These are phyloP conservation scores for Leucoraja erinaceus DNA, from an alignment of 2,113 vertebrate species.

Conservation along the genomic window DNA sequence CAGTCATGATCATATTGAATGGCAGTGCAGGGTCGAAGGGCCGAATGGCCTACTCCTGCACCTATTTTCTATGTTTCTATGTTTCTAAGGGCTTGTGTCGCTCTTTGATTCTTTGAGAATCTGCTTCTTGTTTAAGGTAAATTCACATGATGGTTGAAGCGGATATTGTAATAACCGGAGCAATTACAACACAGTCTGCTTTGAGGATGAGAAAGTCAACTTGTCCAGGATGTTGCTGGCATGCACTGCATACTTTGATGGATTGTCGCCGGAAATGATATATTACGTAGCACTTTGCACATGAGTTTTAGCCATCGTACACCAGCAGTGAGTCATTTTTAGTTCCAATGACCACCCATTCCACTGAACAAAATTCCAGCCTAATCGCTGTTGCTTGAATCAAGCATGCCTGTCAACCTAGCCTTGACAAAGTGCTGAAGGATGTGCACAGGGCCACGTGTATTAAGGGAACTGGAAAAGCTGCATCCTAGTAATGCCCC, in stretches of 20 bases:
- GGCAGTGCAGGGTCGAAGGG: no score
- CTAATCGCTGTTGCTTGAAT: constrained; percentile 2
- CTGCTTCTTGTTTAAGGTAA: not conserved
- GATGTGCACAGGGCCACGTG: not conserved
- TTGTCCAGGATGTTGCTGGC: no score
- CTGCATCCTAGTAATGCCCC: not conserved
- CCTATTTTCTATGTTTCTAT: no score
- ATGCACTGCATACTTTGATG: no score
- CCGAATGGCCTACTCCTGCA: no score
- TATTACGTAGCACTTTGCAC: not conserved
- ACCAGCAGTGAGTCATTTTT: not conserved
- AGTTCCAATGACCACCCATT: not conserved
- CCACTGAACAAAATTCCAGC: not conserved
- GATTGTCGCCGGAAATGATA: not conserved
- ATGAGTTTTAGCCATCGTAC: not conserved
- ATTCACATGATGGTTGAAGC: not conserved
- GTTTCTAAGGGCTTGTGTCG: no score
- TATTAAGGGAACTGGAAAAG: constrained; percentile 24
- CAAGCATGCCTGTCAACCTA: not conserved
- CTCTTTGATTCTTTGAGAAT: not conserved
- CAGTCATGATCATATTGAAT: no score
- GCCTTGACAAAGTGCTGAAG: not conserved
- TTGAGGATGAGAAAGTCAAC: not conserved
- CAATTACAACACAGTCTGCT: not conserved
- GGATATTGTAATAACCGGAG: not conserved